Base-by-base conservation (phyloP, 2,888 invertebrate species). In the Hyppa rectilinea region DNA sequence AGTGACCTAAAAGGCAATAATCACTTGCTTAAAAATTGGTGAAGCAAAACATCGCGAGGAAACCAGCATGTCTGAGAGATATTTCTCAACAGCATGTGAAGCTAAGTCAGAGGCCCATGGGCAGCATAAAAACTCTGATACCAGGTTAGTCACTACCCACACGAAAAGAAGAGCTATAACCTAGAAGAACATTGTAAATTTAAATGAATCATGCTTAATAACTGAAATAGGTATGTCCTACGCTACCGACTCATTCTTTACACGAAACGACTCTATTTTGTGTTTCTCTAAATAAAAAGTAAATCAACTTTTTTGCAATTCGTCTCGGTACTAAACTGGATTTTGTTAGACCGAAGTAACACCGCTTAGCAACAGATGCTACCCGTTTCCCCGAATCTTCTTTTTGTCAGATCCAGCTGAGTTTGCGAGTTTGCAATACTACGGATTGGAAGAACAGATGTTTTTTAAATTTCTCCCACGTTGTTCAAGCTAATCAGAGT, bases 301-400 rank as follows among this genome's bases (percentile, higher is more conserved):
- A 26, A 36, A 36, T 23, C 3, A 34, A 40, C 9, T 2, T 40
- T n/a, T 49, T 53, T n/a, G 9, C n/a, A 47, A 75, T 47, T 10
- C 10, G 2, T 34, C 26, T 71, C 31, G 2, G 4, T 23, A 38
- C 52, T 53, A 38, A 40, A 47, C 49, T 73, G 20, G 7, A 50
- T 14, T 65, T 31, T 38, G 1, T n/a, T n/a, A 67, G 1, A 50
- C 23, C 36, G 17, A n/a, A 50, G 43, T 20, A 50, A 29, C 5
- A 34, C 14, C 17, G 34, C 12, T 36, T 9, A 12, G 69, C 23
- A 52, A 52, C 73, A 70, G 47, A 47, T 77, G 78, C 17, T 69
- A 47, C 71, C 12, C 29, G 20, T 36, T 59, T 55, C 29, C 0
- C 31, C 4, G 40, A 47, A 70, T 53, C 47, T 47, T 12, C 40